Base-by-base conservation (phyloP, 2,888 invertebrate genomes). In the Torymus texanus region DNA sequence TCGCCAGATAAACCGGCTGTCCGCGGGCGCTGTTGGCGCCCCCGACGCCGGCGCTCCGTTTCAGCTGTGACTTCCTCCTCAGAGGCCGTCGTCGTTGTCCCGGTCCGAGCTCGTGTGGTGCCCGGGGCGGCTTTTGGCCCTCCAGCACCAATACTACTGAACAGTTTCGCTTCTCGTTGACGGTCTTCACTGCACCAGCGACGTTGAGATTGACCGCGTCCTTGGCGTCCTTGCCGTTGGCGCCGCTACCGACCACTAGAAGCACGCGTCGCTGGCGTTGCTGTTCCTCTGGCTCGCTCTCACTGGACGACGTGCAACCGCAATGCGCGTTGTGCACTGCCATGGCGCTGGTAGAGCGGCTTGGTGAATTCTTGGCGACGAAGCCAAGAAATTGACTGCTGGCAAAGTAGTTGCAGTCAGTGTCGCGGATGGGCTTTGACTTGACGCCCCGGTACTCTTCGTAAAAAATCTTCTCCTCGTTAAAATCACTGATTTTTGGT, bases 401-500 rank as follows among this genome's bases (percentile, higher is more conserved):
- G 12, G 90, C 88, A 59, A 90, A 90, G 77, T 88, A 90, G 78
- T 90, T 89, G 13, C 82, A 80, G 16, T 76, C 80, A 4, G 81
- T 74, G 51, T 3, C 65, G 68, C 13, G 61, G 59, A 41, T 5
- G 0, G 73, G 21, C 21, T 53, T 66, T 4, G 73, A 41, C 78
- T 81, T 13, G 75, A 83, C 58, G 83, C 85, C 66, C 0, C 88
- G 82, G 14, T 88, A 82, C 55, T 88, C 88, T 71, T 88, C 88
- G 29, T 87, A 90, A 66, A 88, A 89, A 24, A 90, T 84, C 53
- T 89, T 88, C 55, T 90, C 91, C 79, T 90, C 90, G 84, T 90
- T 90, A 82, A 89, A 90, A 73, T 91, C 90, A 77, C 90, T 89
- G 77, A 90, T 88, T 77, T 90, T 89, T 8, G 88, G 88, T 1